Evolutionary conservation across 2,797 vertebrate species (phyloP).

Genomic region (Silurus aristotelis): DNA sequence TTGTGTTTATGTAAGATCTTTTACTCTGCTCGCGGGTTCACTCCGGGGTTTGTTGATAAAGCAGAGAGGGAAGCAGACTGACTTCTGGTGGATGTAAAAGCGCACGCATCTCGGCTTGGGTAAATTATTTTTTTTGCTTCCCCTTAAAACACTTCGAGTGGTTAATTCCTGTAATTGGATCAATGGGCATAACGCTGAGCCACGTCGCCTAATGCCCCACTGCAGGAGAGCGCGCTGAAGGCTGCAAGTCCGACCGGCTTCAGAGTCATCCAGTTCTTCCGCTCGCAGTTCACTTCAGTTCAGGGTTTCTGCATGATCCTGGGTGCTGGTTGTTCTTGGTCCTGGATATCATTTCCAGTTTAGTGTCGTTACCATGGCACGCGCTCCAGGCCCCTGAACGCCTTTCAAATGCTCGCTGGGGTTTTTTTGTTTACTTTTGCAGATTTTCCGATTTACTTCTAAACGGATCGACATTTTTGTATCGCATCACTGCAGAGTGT

Average conservation of each 20-base stretch:
- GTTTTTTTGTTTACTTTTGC: background rate
- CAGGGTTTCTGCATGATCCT: background rate
- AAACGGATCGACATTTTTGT: background rate
- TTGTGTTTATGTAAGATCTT: conserved; percentile 3
- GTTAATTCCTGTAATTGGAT: conserved; percentile 76
- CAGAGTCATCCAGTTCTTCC: too few relatives aligned
- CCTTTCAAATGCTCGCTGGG: background rate
- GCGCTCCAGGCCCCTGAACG: conserved; percentile 37
- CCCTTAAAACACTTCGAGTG: conserved; percentile 44
- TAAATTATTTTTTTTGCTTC: background rate
- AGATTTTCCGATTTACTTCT: background rate
- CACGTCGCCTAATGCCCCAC: conserved; percentile 47
- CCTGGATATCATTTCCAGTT: conserved; percentile 47
- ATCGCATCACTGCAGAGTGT: background rate
- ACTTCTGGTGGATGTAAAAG: background rate
- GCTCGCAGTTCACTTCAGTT: too few relatives aligned
- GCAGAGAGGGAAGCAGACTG: background rate
- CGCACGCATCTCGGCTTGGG: background rate
- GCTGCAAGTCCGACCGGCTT: background rate
- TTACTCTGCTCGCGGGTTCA: background rate
- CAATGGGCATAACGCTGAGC: conserved; percentile 70
- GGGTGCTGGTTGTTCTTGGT: conserved; percentile 17
- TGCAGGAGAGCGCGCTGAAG: background rate
- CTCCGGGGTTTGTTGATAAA: background rate
- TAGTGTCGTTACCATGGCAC: conserved; percentile 54